A percentile compares a stretch with the other conserved stretches of the same genome.
Evolutionary conservation across 1,140 invertebrate species (phyloP).

Genomic region (Saxidomus purpurata): DNA sequence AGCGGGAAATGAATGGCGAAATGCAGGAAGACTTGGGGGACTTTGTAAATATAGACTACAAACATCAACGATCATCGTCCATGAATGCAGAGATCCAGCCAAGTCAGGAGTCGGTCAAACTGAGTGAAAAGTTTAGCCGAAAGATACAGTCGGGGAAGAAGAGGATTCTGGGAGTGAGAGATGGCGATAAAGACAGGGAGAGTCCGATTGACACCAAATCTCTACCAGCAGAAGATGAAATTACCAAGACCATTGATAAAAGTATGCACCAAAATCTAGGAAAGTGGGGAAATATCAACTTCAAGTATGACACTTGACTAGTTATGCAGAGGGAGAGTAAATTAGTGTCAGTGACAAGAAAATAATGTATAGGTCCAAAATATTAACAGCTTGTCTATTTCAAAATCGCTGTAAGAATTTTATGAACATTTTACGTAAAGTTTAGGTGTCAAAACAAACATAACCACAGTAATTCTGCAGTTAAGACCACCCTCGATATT

Average conservation of each 20-base stretch:
- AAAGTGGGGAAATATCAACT: no score
- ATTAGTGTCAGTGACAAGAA: no score
- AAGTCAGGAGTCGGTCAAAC: slow-evolving; percentile 43
- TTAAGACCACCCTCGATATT: no score
- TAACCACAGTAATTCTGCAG: no score
- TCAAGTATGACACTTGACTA: no score
- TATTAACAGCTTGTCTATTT: no score
- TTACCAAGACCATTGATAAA: not conserved
- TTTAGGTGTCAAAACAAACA: no score
- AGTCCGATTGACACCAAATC: not conserved
- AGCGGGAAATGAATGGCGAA: slow-evolving; percentile 6
- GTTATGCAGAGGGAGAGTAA: no score
- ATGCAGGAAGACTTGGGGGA: slow-evolving; percentile 25
- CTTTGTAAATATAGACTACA: slow-evolving; percentile 54
- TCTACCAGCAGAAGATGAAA: not conserved
- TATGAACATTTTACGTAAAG: no score
- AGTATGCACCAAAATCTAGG: no score
- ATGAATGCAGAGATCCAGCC: not conserved
- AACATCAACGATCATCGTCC: not conserved
- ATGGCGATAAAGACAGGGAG: slow-evolving; percentile 2
- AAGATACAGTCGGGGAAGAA: slow-evolving; percentile 45
- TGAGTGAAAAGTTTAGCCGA: slow-evolving; percentile 14
- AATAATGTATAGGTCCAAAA: no score
- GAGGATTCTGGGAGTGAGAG: slow-evolving; percentile 23
- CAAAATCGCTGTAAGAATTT: no score